phyloP scores from a whole-genome alignment of 2,888 invertebrate genomes.

The Coecobrya sp. region DNA sequence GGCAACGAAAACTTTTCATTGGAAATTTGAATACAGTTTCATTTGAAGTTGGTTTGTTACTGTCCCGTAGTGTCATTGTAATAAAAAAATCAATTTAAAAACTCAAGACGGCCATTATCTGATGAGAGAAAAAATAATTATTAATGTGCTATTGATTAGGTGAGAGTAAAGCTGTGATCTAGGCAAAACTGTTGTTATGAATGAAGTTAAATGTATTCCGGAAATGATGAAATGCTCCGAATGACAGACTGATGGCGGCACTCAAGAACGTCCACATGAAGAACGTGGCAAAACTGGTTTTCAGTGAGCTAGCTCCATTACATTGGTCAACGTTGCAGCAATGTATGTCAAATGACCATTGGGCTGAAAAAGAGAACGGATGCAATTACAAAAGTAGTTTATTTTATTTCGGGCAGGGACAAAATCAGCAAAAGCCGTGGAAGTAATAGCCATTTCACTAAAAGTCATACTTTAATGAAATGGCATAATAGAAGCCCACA shows the following conservation, averaged over 20 bases:
- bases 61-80: background rate
- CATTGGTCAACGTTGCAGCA: slow-evolving; percentile 84
- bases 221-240: slow-evolving; percentile 61
- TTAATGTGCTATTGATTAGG: background rate
- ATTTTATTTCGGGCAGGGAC: background rate
- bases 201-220: slow-evolving; percentile 41
- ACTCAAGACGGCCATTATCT: background rate
- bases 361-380: slow-evolving; percentile 78
- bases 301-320: slow-evolving; percentile 83
- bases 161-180: slow-evolving; percentile 31
- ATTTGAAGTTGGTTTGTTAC: background rate
- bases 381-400: slow-evolving; percentile 32
- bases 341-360: slow-evolving; percentile 84
- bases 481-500: background rate
- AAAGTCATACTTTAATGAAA: background rate
- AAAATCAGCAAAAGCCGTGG: background rate
- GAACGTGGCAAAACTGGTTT: slow-evolving; percentile 45
- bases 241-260: slow-evolving; percentile 77
- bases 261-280: slow-evolving; percentile 73
- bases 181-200: slow-evolving; percentile 54
- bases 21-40: too few species aligned
- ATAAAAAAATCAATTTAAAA: background rate
- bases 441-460: background rate
- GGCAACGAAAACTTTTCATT: too few species aligned
- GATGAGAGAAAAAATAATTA: slow-evolving; percentile 10